Base-by-base conservation (phyloP, 2,888 invertebrate genomes). In the Uloborus plumipes region DNA sequence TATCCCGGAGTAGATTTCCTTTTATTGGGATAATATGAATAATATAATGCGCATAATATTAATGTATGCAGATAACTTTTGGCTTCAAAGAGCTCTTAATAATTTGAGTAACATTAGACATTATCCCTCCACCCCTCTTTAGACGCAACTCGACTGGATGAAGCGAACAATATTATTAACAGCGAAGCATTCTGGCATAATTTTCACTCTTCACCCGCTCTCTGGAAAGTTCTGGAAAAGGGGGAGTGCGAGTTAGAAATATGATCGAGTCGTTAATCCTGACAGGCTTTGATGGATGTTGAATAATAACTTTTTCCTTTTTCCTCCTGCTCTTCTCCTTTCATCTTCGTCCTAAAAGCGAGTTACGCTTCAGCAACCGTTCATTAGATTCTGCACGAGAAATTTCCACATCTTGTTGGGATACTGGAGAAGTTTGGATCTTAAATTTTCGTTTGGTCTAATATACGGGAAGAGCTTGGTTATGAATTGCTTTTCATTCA, bases 221-320 rank as follows among this genome's bases (percentile, higher is more conserved):
- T 20, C n/a, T 47, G 26, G 22, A 47, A 26, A 39, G n/a, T 55
- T 62, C 47, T 26, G 49, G 49, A 50, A 39, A 47, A 58, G 51
- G 58, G 14, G 20, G 62, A 73, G 62, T 51, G 61, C 18, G 47
- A 72, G 51, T 50, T 51, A 51, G 72, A 73, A 73, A 73, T 73
- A 73, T 64, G 73, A 73, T 73, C 73, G 64, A 64, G 73, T 73
- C 73, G 73, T 73, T 73, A 73, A 73, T 73, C 64, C 53, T 73
- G 73, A 73, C 73, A 73, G 73, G 64, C 53, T 73, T 73, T 73
- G 73, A 73, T 66, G 55, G 74, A 74, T 74, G 74, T 31, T 49
- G 74, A 74, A 74, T 74, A 74, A 74, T 66, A 74, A 74, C 74
- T 74, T 74, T 74, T 66, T 55, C 39, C 26, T 64, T 65, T n/a